Evolutionary conservation across 2,113 vertebrate genomes (phyloP).

Genomic region (Poecile atricapillus): DNA sequence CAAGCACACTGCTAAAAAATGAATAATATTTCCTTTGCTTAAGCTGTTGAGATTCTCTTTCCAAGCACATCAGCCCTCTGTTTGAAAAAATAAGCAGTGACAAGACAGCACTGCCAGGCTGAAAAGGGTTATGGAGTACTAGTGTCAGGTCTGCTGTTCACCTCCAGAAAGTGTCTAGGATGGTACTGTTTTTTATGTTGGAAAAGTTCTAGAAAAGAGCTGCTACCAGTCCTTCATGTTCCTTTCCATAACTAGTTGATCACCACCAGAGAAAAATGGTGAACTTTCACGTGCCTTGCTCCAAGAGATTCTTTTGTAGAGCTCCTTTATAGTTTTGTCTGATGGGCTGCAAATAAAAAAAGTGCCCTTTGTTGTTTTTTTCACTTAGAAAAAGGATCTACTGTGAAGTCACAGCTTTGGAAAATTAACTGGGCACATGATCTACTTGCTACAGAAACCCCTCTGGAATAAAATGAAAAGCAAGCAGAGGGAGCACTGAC

Average conservation of each 20-base stretch:
- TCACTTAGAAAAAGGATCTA: not conserved
- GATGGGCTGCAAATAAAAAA: not conserved
- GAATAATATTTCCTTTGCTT: not conserved
- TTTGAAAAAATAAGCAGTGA: not conserved
- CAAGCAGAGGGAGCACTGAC: not conserved
- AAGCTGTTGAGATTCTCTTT: not conserved
- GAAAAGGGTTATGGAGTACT: not conserved
- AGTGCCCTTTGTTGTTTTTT: not conserved
- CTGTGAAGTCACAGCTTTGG: not conserved
- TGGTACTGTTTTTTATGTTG: not conserved
- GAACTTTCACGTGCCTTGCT: not conserved
- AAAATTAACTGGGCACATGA: not conserved
- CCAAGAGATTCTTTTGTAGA: not conserved
- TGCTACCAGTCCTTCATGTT: not conserved
- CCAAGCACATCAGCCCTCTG: not conserved
- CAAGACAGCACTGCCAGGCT: not conserved
- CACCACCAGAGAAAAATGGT: not conserved
- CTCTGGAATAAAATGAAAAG: not conserved
- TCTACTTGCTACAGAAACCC: conserved; percentile 1
- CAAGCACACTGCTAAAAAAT: not conserved
- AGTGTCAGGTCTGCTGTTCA: not conserved
- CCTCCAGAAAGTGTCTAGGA: not conserved
- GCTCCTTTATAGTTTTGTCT: not conserved
- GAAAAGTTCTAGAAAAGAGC: not conserved
- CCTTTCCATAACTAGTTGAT: not conserved